A percentile compares a stretch with the other conserved stretches of the same genome.
Evolutionary conservation across 2,113 vertebrate species (phyloP).

Genomic region (Centrocercus urophasianus): DNA sequence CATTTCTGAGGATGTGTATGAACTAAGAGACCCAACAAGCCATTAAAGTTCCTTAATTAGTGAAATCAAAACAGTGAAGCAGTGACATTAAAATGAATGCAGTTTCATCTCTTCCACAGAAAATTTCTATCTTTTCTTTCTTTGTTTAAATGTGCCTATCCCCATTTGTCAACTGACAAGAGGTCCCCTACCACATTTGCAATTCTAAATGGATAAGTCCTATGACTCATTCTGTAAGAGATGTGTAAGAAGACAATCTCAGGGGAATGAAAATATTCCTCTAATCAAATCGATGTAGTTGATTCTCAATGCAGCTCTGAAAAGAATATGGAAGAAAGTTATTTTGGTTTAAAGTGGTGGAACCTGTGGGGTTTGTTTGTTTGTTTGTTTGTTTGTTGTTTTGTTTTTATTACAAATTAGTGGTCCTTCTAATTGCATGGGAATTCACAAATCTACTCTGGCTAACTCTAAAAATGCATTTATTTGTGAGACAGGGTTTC

Average conservation of each 20-base stretch:
- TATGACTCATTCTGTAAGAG: conserved; percentile 44
- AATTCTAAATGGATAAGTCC: conserved; percentile 55
- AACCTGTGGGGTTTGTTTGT: not conserved
- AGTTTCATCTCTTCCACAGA: not conserved
- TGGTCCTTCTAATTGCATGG: not conserved
- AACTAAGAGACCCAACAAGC: not conserved
- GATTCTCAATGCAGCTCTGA: not conserved
- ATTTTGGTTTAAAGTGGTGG: not conserved
- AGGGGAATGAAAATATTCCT: conserved; percentile 29
- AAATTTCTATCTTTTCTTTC: conserved; percentile 18
- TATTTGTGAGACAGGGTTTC: not conserved
- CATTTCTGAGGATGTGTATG: not conserved
- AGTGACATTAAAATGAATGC: not conserved
- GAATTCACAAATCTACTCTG: not conserved
- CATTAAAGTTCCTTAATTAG: not conserved
- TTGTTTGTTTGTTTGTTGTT: no score
- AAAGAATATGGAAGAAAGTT: not conserved
- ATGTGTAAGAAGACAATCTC: conserved; percentile 41
- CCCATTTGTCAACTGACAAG: conserved; percentile 59
- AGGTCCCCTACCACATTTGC: conserved; percentile 36
- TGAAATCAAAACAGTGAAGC: not conserved
- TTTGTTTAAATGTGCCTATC: conserved; percentile 42
- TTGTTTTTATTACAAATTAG: not conserved
- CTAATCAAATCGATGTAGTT: conserved; percentile 2
- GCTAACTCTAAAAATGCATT: not conserved